Evolutionary conservation across 2,113 vertebrate species (phyloP).

Genomic region (Columbina picui): DNA sequence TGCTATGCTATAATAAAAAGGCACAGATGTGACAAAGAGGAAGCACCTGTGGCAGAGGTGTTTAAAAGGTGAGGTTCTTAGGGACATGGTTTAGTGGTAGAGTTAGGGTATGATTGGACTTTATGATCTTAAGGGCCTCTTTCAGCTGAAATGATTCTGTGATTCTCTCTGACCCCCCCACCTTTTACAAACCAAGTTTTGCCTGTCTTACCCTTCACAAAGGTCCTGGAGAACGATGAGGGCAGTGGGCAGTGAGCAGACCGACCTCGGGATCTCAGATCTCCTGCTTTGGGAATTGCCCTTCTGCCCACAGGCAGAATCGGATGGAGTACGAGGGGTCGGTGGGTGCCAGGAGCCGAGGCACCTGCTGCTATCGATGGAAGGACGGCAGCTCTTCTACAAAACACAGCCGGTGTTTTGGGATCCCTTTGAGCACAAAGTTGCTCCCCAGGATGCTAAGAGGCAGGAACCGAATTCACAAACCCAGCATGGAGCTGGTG

Average conservation of each 20-base stretch:
- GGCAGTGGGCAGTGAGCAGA: rapidly evolving
- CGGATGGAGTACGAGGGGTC: rapidly evolving
- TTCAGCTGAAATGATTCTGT: too few species aligned
- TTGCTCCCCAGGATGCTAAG: conserved; percentile 29
- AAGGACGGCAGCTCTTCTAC: not conserved
- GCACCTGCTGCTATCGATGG: not conserved
- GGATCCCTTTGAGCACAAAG: not conserved
- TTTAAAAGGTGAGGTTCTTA: too few species aligned
- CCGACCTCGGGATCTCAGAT: too few species aligned
- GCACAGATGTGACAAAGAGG: not conserved
- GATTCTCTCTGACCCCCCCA: not conserved
- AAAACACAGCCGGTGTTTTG: not conserved
- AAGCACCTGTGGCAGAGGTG: not conserved
- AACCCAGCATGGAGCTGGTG: conserved; percentile 26
- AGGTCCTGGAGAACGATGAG: not conserved
- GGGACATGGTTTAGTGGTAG: too few species aligned
- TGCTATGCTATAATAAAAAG: not conserved
- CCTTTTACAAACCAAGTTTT: not conserved
- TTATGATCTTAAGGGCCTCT: too few species aligned
- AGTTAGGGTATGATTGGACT: too few species aligned
- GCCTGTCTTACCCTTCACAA: not conserved
- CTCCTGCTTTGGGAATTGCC: not conserved
- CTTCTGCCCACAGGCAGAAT: rapidly evolving
- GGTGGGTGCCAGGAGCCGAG: rapidly evolving
- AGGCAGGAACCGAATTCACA: conserved; percentile 8